Conservation (phyloP, 2,888 invertebrate species). For the Gandaritis pyraliata region DNA sequence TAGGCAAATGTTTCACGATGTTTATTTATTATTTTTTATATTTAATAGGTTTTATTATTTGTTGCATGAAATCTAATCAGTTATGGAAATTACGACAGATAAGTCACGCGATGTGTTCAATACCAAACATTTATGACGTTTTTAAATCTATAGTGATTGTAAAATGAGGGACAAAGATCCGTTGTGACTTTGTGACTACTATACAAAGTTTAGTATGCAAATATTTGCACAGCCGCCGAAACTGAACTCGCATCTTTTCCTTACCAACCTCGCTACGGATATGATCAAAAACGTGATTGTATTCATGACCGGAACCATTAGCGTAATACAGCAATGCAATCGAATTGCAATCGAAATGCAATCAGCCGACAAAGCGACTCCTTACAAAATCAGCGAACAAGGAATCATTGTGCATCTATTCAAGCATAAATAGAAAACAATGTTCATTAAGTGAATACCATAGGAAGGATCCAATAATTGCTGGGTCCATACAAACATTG, state of each 20-base stretch:
- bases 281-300: neutral
- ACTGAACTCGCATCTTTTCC: no score
- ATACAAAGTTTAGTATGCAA: no score
- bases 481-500: slow-evolving; percentile 64
- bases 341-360: slow-evolving; percentile 22
- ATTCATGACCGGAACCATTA: neutral
- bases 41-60: no score
- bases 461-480: slow-evolving; percentile 70
- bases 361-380: slow-evolving; percentile 40
- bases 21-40: no score
- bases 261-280: neutral
- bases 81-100: no score
- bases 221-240: neutral
- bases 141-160: no score
- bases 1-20: no score
- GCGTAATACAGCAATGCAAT: slow-evolving; percentile 11
- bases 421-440: slow-evolving; percentile 71
- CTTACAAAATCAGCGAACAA: slow-evolving; percentile 40
- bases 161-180: no score
- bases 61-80: no score
- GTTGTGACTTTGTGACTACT: no score
- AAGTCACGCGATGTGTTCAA: no score
- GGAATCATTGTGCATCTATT: slow-evolving; percentile 52
- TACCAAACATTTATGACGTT: no score
- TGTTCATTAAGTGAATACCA: slow-evolving; percentile 82